phyloP scores from a whole-genome alignment of 2,113 vertebrate genomes.

The Sapayoa aenigma region DNA sequence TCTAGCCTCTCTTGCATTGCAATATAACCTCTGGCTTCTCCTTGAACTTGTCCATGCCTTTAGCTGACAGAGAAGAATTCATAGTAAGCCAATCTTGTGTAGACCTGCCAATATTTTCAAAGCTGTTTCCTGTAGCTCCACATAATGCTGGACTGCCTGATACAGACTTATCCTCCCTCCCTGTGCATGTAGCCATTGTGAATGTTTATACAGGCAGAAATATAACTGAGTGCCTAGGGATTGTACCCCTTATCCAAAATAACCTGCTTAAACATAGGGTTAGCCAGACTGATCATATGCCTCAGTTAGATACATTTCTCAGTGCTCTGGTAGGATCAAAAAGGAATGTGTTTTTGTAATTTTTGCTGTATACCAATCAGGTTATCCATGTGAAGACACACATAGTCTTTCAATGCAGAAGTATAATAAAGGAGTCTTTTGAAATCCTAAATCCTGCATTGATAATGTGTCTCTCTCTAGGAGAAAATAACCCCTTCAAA shows the following conservation, averaged over 20 bases:
- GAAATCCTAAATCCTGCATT: background rate
- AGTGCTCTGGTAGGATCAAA: background rate
- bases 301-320: background rate
- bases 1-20: background rate
- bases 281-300: background rate
- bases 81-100: background rate
- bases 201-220: background rate
- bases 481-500: background rate
- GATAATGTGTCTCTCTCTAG: background rate
- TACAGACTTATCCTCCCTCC: background rate
- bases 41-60: background rate
- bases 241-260: background rate
- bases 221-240: background rate
- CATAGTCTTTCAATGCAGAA: background rate
- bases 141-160: background rate
- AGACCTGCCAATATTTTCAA: background rate
- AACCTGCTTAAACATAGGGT: background rate
- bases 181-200: background rate
- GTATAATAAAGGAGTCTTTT: background rate
- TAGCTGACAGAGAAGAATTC: background rate
- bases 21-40: background rate
- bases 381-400: background rate
- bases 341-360: background rate
- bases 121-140: background rate
- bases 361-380: background rate